Base-by-base conservation (phyloP, 2,113 vertebrate species). In the Cromileptes altivelis region DNA sequence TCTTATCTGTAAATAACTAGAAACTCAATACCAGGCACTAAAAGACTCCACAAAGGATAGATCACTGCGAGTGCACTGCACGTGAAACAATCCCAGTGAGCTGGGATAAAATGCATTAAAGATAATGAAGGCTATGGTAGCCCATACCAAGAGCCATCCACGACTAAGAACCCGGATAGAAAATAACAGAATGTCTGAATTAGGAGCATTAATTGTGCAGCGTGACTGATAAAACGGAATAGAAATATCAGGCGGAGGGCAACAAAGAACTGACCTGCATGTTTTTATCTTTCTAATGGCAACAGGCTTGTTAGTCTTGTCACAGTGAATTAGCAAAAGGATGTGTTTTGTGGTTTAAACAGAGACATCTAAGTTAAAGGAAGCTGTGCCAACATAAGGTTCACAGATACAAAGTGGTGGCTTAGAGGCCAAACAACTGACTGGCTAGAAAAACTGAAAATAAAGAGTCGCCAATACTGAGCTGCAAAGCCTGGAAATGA, bases 1-100 rank as follows among this genome's bases (percentile, higher is more conserved):
- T 83, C 65, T 87, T 90, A 87, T 90, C 84, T 91, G 81, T 93
- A 93, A 92, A 92, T 91, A 92, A 87, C 49, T 87, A 86, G 82
- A 85, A 83, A 79, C 73, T 70, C 68, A 80, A 85, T 75, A 74
- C 42, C 19, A 81, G 47, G 75, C 75, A 85, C 63, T 82, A 55
- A 75, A 84, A 78, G 61, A 71, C 78, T 83, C 55, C 72, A 85
- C 53, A 75, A 81, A 78, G 62, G 78, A 87, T 78, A 56, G 63
- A 83, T 79, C 78, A 64, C 50, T 81, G 70, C n/a, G 12, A 88
- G 72, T 71, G 73, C 67, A 60, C 80, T 79, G 76, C 70, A 78
- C 52, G 68, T 82, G 79, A 86, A 89, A 80, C 75, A 75, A 75
- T 87, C 86, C 63, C 50, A 69, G 17, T 14, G 30, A 76, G 78